Evolutionary conservation across 2,888 invertebrate genomes (phyloP).

Genomic region (Drosophila paranaensis): DNA sequence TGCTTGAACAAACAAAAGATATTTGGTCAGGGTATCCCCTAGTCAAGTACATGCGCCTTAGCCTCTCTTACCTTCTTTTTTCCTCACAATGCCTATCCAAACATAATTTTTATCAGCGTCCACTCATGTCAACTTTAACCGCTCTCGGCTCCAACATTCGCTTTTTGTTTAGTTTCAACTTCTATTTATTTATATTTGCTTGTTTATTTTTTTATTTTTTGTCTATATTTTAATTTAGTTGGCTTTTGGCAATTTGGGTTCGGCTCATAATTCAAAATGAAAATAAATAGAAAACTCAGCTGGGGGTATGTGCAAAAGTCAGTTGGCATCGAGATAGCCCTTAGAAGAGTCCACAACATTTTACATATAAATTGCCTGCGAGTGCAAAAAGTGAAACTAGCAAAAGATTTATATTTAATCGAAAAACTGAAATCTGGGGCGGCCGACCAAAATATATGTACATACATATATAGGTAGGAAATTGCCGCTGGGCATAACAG

Average conservation of each 20-base stretch:
- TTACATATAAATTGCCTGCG: conserved; percentile 73
- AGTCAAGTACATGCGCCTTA: neutral
- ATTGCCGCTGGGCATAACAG: conserved; percentile 1
- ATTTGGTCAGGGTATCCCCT: neutral
- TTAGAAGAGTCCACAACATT: conserved; percentile 46
- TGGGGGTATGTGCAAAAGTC: conserved; percentile 26
- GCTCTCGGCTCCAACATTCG: conserved; percentile 45
- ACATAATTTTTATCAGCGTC: conserved; percentile 60
- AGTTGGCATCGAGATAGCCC: conserved; percentile 43
- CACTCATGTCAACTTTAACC: conserved; percentile 59
- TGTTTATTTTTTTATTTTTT: conserved; percentile 9
- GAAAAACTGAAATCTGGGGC: conserved; percentile 8
- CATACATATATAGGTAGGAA: conserved; percentile 16
- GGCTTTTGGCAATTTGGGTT: conserved; percentile 41
- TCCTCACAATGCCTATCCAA: conserved; percentile 6
- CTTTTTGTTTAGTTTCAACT: conserved; percentile 45
- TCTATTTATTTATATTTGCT: conserved; percentile 34
- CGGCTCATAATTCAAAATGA: conserved; percentile 70
- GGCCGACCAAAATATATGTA: neutral
- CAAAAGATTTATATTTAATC: conserved; percentile 58
- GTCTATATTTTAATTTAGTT: conserved; percentile 65
- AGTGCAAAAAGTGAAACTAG: conserved; percentile 50
- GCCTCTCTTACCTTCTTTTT: neutral
- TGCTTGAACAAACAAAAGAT: no score
- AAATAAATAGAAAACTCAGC: conserved; percentile 53